Percentiles rank a stretch among this genome's conserved stretches.
These are phyloP conservation scores for Lycaon pictus DNA, from an alignment of 2,113 vertebrate genomes.

Conservation along the genomic window DNA sequence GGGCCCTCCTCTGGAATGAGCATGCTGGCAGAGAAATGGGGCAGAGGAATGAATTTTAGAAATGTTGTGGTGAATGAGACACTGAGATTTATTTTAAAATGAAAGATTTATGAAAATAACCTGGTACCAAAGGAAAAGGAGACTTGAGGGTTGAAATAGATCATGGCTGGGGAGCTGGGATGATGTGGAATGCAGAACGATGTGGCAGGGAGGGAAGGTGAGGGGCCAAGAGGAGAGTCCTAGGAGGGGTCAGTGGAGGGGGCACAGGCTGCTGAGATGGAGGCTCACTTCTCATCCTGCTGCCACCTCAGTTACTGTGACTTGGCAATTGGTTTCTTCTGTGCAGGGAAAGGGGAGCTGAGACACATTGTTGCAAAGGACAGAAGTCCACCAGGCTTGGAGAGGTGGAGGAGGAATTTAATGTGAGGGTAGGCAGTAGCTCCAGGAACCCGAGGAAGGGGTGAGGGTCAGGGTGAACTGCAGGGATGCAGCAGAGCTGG, in stretches of 20 bases:
- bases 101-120: constrained; percentile 64
- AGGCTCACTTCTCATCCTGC: neutral
- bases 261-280: neutral
- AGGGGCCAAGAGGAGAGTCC: neutral
- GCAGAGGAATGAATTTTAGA: constrained; percentile 62
- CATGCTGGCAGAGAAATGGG: neutral
- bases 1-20: constrained; percentile 69
- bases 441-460: neutral
- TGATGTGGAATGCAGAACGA: neutral
- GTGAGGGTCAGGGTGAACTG: neutral
- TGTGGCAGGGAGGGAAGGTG: neutral
- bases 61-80: constrained; percentile 56
- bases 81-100: constrained; percentile 63
- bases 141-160: constrained; percentile 12
- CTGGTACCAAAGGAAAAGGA: constrained; percentile 46
- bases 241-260: neutral
- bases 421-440: neutral
- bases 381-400: neutral
- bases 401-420: neutral
- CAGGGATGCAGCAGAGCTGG: neutral
- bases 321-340: neutral
- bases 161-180: neutral
- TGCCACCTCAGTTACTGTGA: neutral
- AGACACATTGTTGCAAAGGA: neutral
- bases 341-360: neutral